These are phyloP conservation scores for Pegoplata infirma DNA, from an alignment of 2,888 invertebrate genomes.

Conservation along the genomic window DNA sequence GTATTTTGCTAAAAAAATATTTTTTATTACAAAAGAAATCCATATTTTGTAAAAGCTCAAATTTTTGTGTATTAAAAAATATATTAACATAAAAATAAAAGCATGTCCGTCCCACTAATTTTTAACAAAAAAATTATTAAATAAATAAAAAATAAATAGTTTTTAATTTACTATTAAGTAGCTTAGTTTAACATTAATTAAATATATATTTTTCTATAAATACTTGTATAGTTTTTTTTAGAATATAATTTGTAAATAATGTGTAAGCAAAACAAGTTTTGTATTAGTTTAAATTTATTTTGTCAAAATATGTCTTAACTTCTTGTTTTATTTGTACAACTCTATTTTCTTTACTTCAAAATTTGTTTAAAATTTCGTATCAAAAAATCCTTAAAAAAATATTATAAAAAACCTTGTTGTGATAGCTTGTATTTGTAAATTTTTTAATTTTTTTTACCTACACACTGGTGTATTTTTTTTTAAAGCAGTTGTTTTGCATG, in stretches of 20 bases:
- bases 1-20: too few relatives aligned
- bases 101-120: constrained; percentile 62
- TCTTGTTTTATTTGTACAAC: constrained; percentile 12
- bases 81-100: constrained; percentile 40
- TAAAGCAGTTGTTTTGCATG: constrained; percentile 35
- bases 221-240: constrained; percentile 50
- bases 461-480: constrained; percentile 27
- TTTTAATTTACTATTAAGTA: constrained; percentile 27
- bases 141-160: constrained; percentile 21
- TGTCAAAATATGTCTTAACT: background rate
- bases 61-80: constrained; percentile 26
- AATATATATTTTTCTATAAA: constrained; percentile 49
- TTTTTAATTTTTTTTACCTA: constrained; percentile 28
- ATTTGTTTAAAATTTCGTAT: too few relatives aligned
- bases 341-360: constrained; percentile 20
- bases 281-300: constrained; percentile 39
- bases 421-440: constrained; percentile 60
- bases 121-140: constrained; percentile 27
- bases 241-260: constrained; percentile 45
- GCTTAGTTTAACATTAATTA: constrained; percentile 22
- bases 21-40: constrained; percentile 1
- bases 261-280: background rate
- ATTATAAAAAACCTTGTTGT: constrained; percentile 54
- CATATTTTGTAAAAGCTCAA: constrained; percentile 35
- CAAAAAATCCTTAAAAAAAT: too few relatives aligned